Evolutionary conservation across 2,797 vertebrate species (phyloP), one percentile per base, ranked within the genome.

Genomic region (Telmatherina bonti): DNA sequence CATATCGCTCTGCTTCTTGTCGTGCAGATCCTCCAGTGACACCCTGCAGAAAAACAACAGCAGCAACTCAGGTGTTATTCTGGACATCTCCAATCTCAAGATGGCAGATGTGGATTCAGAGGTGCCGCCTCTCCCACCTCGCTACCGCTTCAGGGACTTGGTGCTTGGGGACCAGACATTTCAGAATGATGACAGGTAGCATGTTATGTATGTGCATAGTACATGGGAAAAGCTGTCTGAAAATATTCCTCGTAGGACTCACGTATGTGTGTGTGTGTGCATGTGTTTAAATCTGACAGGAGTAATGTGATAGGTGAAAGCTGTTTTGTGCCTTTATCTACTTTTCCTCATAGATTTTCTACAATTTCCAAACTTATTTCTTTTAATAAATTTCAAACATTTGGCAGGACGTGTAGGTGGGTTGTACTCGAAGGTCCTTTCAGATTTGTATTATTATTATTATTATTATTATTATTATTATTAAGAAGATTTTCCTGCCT

Each of bases 71-170:
- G 95, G 95, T 41, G 92, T 95, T 69, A 95, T 96, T 79, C 90
- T 93, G 93, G 96, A 97, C 93, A 94, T 96, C 87, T 92, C 94
- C 7, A 63, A 95, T 70, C 92, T 96, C 82, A 95, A 93, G 89
- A 96, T 98, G 94, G 95, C 93, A 3, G 96, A 97, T 47, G 93
- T 96, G 92, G 97, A 98, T 72, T 90, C 96, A 0, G 97, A 96
- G 93, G 96, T 97, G 76, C 94, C 97, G 79, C 96, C 97, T 7
- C 90, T 98, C 74, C 97, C 97, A 0, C 97, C 97, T 26, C 95
- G 97, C 13, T 98, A 97, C 91, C 96, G 97, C 71, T 97, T 99
- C 92, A 95, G 97, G 78, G 97, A 99, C 86, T 88, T 99, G 86
- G 95, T 98, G 78, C 91, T 98, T 68, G 97, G 97, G n/a, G 97